These are phyloP conservation scores for Panthera tigris DNA, from an alignment of 2,113 vertebrate species.

Conservation along the genomic window DNA sequence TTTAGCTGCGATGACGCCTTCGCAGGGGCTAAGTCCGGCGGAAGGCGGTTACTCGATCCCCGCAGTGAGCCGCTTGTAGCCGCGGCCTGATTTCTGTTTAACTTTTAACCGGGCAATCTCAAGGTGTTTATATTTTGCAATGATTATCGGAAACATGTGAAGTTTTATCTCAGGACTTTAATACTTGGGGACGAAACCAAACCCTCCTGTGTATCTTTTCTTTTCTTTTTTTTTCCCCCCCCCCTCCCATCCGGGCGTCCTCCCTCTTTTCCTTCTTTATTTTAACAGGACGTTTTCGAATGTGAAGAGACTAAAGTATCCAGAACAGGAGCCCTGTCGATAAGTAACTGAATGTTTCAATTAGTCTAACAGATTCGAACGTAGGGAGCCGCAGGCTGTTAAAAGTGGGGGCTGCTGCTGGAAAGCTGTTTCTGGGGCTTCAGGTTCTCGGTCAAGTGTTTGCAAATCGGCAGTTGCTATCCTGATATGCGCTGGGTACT, in stretches of 20 bases:
- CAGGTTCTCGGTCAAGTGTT: not conserved
- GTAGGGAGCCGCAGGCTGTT: not conserved
- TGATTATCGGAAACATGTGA: not conserved
- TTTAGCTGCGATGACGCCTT: not conserved
- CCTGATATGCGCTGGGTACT: not conserved
- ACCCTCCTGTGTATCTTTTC: not conserved
- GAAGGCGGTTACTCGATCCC: not conserved
- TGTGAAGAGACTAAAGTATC: not conserved
- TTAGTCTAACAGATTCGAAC: not conserved
- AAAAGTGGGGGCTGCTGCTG: not conserved
- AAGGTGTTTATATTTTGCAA: conserved; percentile 7
- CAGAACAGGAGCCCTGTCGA: not conserved
- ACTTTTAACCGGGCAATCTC: not conserved
- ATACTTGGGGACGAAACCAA: not conserved
- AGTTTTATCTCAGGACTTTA: not conserved
- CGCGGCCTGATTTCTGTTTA: conserved; percentile 8
- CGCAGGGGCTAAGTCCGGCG: not conserved
- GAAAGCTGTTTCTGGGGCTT: not conserved
- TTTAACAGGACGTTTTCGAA: conserved; percentile 50
- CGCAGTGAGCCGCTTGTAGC: not conserved
- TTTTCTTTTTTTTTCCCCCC: rapidly evolving
- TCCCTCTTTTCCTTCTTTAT: not conserved
- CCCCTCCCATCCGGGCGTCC: not conserved
- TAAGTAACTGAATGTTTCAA: not conserved
- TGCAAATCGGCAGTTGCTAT: not conserved